These are phyloP conservation scores for Carettochelys insculpta DNA, from an alignment of 2,113 vertebrate genomes.

Conservation along the genomic window DNA sequence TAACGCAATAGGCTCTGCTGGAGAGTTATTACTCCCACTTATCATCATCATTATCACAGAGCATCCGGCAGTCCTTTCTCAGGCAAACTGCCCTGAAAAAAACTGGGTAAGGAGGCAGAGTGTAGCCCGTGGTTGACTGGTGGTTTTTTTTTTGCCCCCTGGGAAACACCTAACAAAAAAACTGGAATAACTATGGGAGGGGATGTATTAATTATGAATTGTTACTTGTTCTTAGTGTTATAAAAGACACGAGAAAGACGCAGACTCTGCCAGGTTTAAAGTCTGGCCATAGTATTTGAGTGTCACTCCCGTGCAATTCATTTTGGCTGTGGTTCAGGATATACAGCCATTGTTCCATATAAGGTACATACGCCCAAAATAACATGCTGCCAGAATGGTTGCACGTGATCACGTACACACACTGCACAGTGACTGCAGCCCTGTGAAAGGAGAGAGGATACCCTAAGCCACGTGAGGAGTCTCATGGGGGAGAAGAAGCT, in stretches of 20 bases:
- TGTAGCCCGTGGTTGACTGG: neutral
- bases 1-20: neutral
- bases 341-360: neutral
- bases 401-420: neutral
- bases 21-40: neutral
- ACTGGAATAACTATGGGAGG: neutral
- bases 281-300: neutral
- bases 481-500: neutral
- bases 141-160: neutral
- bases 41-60: neutral
- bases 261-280: neutral
- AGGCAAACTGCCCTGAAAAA: neutral
- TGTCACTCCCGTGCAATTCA: neutral
- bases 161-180: neutral
- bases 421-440: neutral
- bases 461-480: neutral
- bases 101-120: neutral
- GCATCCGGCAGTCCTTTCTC: neutral
- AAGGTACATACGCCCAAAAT: neutral
- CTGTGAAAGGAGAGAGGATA: neutral
- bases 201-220: neutral
- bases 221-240: neutral
- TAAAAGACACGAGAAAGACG: neutral
- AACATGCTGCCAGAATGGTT: neutral
- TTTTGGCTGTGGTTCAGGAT: neutral